These are phyloP conservation scores for Acyrthosiphon pisum DNA, from an alignment of 1,140 invertebrate species.

Conservation along the genomic window DNA sequence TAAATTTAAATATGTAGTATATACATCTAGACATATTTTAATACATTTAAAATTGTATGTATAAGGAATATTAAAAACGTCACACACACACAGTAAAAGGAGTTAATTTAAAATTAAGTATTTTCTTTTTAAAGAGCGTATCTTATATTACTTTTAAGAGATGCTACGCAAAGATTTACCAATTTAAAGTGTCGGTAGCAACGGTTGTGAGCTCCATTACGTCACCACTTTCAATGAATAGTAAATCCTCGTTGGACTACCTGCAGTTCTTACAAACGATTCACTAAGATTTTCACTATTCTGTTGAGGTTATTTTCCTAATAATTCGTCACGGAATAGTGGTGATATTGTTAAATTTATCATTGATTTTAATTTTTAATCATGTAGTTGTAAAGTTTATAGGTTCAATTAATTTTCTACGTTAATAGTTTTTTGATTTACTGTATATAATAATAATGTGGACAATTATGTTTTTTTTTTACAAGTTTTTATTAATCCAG, in stretches of 20 bases:
- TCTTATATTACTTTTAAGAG: background rate
- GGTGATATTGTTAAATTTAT: background rate
- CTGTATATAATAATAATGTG: too few species aligned
- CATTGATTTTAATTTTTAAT: too few species aligned
- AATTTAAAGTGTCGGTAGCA: background rate
- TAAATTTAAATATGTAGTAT: background rate
- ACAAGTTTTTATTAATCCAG: too few species aligned
- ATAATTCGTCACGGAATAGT: background rate
- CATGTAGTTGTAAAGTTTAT: too few species aligned
- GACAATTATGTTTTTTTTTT: too few species aligned
- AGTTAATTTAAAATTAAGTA: background rate
- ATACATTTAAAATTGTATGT: background rate
- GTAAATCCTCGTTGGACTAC: background rate
- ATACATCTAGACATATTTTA: background rate
- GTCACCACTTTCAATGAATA: background rate
- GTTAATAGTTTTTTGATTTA: too few species aligned
- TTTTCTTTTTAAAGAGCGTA: background rate
- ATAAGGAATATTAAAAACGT: background rate
- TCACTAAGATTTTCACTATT: background rate
- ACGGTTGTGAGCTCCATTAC: background rate
- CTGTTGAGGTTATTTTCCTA: background rate
- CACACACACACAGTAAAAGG: background rate
- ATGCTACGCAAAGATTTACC: background rate
- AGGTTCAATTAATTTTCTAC: too few species aligned
- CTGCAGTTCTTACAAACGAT: background rate